Evolutionary conservation across 1,140 invertebrate species (phyloP), one percentile per base, ranked within the genome.

Genomic region (Drosophila carrolli): DNA sequence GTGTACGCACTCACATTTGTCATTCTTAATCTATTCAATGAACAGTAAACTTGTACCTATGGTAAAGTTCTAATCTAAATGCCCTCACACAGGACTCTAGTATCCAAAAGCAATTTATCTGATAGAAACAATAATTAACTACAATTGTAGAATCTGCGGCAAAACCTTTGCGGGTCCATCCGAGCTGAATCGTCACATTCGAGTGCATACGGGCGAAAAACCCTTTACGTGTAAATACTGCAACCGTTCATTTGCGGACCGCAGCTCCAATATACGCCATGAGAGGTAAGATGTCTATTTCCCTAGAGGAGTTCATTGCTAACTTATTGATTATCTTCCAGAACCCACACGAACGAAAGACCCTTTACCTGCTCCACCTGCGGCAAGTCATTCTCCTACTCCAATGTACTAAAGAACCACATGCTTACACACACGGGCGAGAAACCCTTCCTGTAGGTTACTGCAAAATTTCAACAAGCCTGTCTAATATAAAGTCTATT

Each of bases 151-250:
- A 76, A 92, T 92, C 35, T 92, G 91, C 53, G 53, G 75, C 5
- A 92, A 92, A 72, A 75, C 79, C 0, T 92, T 92, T 54, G 85
- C 91, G 1, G 89, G 91, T 27, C 91, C 88, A 10, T 91, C 91
- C 0, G 91, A 92, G 57, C 55, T 92, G 0, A 82, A 89, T 59
- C 75, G 91, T 2, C 91, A 92, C 50, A 92, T 92, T 47, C 71
- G 91, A 19, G 89, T 92, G 0, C 91, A 92, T 13, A 92, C 91
- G 0, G 91, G 91, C 6, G 91, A 92, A 32, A 91, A 91, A 65
- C 96, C 96, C 0, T 96, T 96, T 92, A 94, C 94, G 76, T 96
- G 96, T 81, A 94, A 95, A 75, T 93, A 95, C n/a, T 96, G 96
- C 90, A 93, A 95, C 51, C 93, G 96, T n/a, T 92, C 94, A 23